Conservation (phyloP, 1,140 invertebrate genomes). For the Pemphigus obesinymphae region DNA sequence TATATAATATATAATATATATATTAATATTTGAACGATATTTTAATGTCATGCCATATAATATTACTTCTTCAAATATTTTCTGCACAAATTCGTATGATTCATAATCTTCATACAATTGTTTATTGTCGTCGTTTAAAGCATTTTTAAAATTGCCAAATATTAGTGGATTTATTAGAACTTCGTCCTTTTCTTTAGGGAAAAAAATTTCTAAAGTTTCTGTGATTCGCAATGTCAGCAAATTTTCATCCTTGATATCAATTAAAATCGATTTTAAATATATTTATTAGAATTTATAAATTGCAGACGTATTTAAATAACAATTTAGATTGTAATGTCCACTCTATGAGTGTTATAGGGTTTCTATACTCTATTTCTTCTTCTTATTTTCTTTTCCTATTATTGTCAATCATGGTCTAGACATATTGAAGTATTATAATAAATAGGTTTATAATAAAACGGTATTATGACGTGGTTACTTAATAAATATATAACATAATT, state of each 20-base stretch:
- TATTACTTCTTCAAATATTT: slow-evolving; percentile 73
- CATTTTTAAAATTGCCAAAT: slow-evolving; percentile 83
- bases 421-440: too few relatives aligned
- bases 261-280: too few relatives aligned
- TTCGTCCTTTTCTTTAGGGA: slow-evolving; percentile 61
- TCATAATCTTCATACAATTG: slow-evolving; percentile 82
- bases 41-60: background rate
- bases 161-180: slow-evolving; percentile 73
- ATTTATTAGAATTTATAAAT: too few relatives aligned
- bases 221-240: background rate
- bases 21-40: background rate
- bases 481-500: too few relatives aligned
- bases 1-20: background rate
- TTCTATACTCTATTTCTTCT: too few relatives aligned
- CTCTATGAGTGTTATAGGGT: too few relatives aligned
- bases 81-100: slow-evolving; percentile 79
- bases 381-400: too few relatives aligned
- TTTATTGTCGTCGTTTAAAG: slow-evolving; percentile 66
- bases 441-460: too few relatives aligned
- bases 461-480: too few relatives aligned
- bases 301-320: too few relatives aligned
- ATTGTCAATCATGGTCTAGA: too few relatives aligned
- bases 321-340: too few relatives aligned
- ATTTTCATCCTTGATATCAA: background rate
- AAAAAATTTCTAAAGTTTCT: background rate